Evolutionary conservation across 2,113 vertebrate genomes (phyloP).

Genomic region (Crotophaga sulcirostris): DNA sequence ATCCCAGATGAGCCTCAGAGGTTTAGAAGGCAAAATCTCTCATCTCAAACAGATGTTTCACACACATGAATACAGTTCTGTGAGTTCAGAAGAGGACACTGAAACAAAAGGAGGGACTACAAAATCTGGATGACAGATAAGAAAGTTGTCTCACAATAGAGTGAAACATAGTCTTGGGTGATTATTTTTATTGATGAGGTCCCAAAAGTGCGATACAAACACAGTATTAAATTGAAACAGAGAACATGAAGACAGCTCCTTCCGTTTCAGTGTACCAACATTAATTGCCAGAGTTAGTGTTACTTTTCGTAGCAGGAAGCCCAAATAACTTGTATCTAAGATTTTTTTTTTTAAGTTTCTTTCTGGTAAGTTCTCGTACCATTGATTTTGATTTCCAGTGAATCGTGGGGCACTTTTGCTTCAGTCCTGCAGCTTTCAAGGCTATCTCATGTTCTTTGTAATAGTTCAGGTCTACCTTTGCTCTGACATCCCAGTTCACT

Average conservation of each 20-base stretch:
- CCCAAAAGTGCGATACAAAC: neutral
- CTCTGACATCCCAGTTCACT: neutral
- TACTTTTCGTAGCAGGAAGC: neutral
- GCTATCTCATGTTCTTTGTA: neutral
- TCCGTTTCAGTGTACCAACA: neutral
- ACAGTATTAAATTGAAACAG: neutral
- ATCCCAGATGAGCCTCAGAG: neutral
- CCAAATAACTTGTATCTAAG: accelerated
- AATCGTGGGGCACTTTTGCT: neutral
- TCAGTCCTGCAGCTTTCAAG: neutral
- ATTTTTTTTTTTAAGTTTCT: neutral
- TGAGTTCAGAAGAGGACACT: neutral
- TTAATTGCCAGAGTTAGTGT: neutral
- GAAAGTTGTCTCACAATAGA: neutral
- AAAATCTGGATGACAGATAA: neutral
- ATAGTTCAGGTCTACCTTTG: neutral
- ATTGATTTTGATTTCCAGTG: neutral
- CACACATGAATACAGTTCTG: neutral
- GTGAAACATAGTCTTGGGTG: neutral
- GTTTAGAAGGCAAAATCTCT: neutral
- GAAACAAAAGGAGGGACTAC: neutral
- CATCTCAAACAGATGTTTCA: neutral
- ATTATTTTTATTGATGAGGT: neutral
- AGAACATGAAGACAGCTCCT: neutral
- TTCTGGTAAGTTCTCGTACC: neutral